phyloP scores from a whole-genome alignment of 2,797 vertebrate genomes.

The Gymnocypris eckloni region DNA sequence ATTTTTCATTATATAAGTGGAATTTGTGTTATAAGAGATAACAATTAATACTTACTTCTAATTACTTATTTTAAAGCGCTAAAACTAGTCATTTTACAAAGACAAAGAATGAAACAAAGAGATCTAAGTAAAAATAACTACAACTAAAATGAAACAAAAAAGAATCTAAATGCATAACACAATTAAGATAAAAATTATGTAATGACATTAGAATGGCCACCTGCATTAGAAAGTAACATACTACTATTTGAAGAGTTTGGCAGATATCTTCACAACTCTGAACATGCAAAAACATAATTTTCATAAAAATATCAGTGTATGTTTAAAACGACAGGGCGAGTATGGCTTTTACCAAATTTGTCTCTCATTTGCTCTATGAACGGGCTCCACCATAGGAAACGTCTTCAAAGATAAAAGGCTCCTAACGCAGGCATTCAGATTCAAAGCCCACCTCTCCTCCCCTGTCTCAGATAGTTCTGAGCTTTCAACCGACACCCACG shows the following conservation, averaged over 20 bases:
- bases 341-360: slow-evolving; percentile 4
- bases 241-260: neutral
- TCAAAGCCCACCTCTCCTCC: slow-evolving; percentile 43
- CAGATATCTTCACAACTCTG: neutral
- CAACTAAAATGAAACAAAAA: neutral
- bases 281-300: neutral
- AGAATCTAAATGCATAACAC: neutral
- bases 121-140: neutral
- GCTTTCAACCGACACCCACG: slow-evolving; percentile 54
- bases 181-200: neutral
- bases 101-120: neutral
- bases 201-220: neutral
- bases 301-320: neutral
- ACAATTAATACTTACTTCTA: too few relatives aligned
- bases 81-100: too few relatives aligned
- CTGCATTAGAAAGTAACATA: neutral
- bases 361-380: slow-evolving; percentile 40
- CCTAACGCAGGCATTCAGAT: slow-evolving; percentile 28
- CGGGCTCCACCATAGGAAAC: neutral
- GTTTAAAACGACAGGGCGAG: neutral
- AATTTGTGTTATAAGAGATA: neutral
- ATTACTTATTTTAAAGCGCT: too few relatives aligned
- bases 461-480: slow-evolving; percentile 37
- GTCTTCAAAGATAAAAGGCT: slow-evolving; percentile 34
- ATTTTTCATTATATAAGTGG: too few relatives aligned